Evolutionary conservation across 1,140 invertebrate genomes (phyloP), one percentile per base, ranked within the genome.

Genomic region (Rhyzopertha dominica): DNA sequence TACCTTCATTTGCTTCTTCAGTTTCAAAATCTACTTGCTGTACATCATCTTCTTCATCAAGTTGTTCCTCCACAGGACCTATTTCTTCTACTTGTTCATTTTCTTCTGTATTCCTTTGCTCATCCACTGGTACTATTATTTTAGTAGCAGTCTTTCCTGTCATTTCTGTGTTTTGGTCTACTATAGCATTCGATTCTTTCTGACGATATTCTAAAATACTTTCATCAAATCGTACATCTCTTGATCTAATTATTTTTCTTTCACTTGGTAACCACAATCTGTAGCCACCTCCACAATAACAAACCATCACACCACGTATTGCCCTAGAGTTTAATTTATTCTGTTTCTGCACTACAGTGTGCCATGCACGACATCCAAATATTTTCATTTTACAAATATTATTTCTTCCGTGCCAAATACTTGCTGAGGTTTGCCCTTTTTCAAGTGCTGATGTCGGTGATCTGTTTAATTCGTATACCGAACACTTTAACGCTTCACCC

Each of bases 401-500:
- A 29, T 44, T 43, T 40, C 42, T 49, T 10, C 43, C 47, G 44
- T 53, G 29, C 31, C 30, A 43, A 7, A 47, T 19, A 37, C 34
- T 18, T 25, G 49, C 20, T 39, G 48, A 36, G 28, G 42, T 46
- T 38, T 16, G 5, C 16, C 37, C 36, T 29, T 38, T 47, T 1
- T 40, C 16, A 29, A 43, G 23, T 23, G 18, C 18, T 37, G n/a
- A n/a, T 28, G 38, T 49, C n/a, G 43, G 38, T 4, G 51, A 44
- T 43, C 53, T 31, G 47, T 67, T 67, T 18, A 62, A 19, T 20
- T 61, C 28, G 35, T 62, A 67, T 0, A 47, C 47, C 10, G 56
- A 47, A 32, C 38, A 44, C 17, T 44, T 24, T 24, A 63, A 30
- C 18, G 64, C 62, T 49, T 62, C 62, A 28, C 43, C 48, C 64